Evolutionary conservation across 2,888 invertebrate species (phyloP), one percentile per base, ranked within the genome.

Genomic region (Subacronicta megacephala): DNA sequence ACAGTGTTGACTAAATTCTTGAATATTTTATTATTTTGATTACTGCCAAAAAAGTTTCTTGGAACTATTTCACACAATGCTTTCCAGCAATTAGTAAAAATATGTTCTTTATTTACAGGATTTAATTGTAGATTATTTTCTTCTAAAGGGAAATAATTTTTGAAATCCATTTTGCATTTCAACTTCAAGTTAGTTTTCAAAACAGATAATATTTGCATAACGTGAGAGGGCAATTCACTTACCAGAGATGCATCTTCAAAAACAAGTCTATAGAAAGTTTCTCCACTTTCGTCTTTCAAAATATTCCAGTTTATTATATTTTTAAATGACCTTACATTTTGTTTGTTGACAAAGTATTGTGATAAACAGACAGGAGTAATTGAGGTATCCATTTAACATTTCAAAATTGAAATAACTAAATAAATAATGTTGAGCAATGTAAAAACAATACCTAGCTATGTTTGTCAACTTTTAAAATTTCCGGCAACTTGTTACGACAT

Each of bases 341-440:
- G 89, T 77, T 93, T 94, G 73, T 92, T 91, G 4, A 84, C 80
- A 69, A 93, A 93, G 67, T 85, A 79, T 61, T 89, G 83, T 1
- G 92, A 86, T 57, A 90, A 76, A 75, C 90, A 91, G 52, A 89
- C 54, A 0, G 85, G 80, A 10, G 35, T 56, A 52, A 89, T 54
- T 0, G 85, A 80, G 10, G 36, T 56, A 44, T 84, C 82, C 88
- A 92, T 68, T n/a, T 31, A 31, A 10, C 2, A 26, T 26, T 26
- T n/a, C 2, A 10, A 6, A 20, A 18, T 20, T 20, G 20, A 23
- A 7, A 23, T 1, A 7, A 9, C 9, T 3, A 9, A 23, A 23
- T 23, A 7, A 0, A 23, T 9, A 7, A 5, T 20, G 3, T 5
- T 20, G 1, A 10, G 2, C 9, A 26, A 26, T 10, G 10, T 26